A percentile compares a stretch with the other conserved stretches of the same genome.
Evolutionary conservation across 2,113 vertebrate genomes (phyloP).

Genomic region (Myotis lucifugus): DNA sequence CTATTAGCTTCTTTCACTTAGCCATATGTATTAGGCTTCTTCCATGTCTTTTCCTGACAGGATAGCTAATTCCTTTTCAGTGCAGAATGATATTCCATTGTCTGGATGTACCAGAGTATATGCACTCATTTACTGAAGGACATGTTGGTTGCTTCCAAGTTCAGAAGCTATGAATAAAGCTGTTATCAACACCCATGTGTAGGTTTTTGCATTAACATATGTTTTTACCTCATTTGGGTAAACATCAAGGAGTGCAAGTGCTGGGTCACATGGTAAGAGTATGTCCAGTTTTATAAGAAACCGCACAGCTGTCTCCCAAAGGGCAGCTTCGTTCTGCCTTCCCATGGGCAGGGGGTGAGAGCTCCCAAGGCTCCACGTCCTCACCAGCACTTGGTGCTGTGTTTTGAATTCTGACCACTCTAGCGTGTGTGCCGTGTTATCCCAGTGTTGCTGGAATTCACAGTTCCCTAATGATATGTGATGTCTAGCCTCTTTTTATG

Average conservation of each 20-base stretch:
- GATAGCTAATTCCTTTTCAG: not conserved
- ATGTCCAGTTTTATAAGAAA: not conserved
- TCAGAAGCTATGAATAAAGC: not conserved
- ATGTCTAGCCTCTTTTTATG: not conserved
- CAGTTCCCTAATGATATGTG: not conserved
- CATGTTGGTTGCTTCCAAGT: not conserved
- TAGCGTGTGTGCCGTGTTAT: not conserved
- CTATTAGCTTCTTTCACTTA: not conserved
- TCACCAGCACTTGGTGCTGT: not conserved
- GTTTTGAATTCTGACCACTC: not conserved
- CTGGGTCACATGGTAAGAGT: not conserved
- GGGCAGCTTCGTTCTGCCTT: not conserved
- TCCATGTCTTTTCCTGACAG: not conserved
- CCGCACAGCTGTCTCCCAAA: not conserved
- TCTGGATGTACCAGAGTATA: not conserved
- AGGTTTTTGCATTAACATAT: not conserved
- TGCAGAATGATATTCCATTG: not conserved
- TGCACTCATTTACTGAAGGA: not conserved
- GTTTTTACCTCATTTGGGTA: not conserved
- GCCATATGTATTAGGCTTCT: not conserved
- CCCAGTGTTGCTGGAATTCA: not conserved
- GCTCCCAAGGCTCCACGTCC: not conserved
- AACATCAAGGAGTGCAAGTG: not conserved
- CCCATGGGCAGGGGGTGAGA: not conserved
- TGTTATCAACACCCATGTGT: not conserved